phyloP scores from a whole-genome alignment of 2,888 invertebrate species.

The Pseudeuparius sepicola region DNA sequence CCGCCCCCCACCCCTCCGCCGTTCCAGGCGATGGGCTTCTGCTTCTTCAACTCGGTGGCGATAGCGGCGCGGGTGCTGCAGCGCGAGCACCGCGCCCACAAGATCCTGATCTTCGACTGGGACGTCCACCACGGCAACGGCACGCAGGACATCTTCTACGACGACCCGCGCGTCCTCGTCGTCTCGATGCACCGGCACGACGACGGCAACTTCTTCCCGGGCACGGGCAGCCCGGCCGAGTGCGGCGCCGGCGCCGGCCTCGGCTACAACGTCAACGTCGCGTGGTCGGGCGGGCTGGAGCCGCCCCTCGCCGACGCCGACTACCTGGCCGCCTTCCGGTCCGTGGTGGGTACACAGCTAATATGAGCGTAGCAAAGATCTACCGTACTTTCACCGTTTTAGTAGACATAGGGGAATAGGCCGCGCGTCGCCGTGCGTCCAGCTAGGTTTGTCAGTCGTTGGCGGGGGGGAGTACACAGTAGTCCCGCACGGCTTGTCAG shows the following conservation, averaged over 20 bases:
- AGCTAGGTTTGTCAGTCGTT: no score
- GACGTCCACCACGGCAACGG: constrained; percentile 99
- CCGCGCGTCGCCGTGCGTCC: no score
- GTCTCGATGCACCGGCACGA: constrained; percentile 98
- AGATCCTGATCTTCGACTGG: constrained; percentile 96
- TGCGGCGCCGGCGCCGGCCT: constrained; percentile 82
- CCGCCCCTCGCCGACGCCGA: constrained; percentile 94
- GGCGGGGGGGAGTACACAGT: no score
- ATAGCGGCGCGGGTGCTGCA: constrained; percentile 86
- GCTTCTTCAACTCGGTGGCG: constrained; percentile 97
- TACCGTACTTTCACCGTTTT: no score
- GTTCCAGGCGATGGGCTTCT: constrained; percentile 99
- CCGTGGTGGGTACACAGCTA: no score
- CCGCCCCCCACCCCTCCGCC: no score
- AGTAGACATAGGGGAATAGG: no score
- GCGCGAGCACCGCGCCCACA: constrained; percentile 71
- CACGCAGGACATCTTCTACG: constrained; percentile 96
- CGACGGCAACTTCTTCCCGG: constrained; percentile 99
- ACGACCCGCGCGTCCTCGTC: constrained; percentile 88
- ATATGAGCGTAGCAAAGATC: no score
- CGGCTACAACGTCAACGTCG: constrained; percentile 93
- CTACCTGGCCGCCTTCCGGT: constrained; percentile 85
- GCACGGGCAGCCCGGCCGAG: constrained; percentile 92
- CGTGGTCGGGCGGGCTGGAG: constrained; percentile 83
- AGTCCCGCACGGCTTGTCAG: no score